Evolutionary conservation across 2,888 invertebrate genomes (phyloP).

Genomic region (Leucoma salicis): DNA sequence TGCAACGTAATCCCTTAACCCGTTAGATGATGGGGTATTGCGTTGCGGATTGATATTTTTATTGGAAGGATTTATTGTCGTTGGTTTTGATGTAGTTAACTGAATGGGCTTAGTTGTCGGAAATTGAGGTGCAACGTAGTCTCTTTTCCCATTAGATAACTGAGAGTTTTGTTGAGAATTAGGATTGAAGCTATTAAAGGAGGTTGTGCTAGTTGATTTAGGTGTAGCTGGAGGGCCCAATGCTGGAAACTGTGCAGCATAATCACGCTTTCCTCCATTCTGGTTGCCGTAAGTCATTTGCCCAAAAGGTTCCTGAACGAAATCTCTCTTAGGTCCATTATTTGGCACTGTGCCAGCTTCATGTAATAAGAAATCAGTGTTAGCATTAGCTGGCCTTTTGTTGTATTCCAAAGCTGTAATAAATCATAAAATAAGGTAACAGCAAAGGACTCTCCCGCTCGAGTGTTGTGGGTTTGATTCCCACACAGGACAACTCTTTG

Average conservation of each 20-base stretch:
- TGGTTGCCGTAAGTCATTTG: slow-evolving; percentile 15
- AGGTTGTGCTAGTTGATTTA: slow-evolving; percentile 17
- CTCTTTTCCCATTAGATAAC: slow-evolving; percentile 41
- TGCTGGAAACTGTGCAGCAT: slow-evolving; percentile 34
- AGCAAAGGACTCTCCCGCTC: no score
- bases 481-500: no score
- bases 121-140: slow-evolving; percentile 58
- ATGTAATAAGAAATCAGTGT: slow-evolving; percentile 65
- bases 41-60: slow-evolving; percentile 10
- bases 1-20: slow-evolving; percentile 52
- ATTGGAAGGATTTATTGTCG: background rate
- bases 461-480: no score
- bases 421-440: background rate
- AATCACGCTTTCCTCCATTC: slow-evolving; percentile 28
- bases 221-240: slow-evolving; percentile 21
- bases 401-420: slow-evolving; percentile 49
- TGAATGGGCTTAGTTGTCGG: slow-evolving; percentile 32
- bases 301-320: slow-evolving; percentile 23
- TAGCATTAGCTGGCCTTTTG: slow-evolving; percentile 50
- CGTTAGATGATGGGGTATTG: slow-evolving; percentile 23
- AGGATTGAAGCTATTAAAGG: slow-evolving; percentile 11
- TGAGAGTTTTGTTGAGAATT: slow-evolving; percentile 20
- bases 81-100: slow-evolving; percentile 10
- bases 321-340: slow-evolving; percentile 46
- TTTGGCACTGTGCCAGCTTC: slow-evolving; percentile 51